phyloP scores from a whole-genome alignment of 2,888 invertebrate genomes.

The Leuctra nigra region DNA sequence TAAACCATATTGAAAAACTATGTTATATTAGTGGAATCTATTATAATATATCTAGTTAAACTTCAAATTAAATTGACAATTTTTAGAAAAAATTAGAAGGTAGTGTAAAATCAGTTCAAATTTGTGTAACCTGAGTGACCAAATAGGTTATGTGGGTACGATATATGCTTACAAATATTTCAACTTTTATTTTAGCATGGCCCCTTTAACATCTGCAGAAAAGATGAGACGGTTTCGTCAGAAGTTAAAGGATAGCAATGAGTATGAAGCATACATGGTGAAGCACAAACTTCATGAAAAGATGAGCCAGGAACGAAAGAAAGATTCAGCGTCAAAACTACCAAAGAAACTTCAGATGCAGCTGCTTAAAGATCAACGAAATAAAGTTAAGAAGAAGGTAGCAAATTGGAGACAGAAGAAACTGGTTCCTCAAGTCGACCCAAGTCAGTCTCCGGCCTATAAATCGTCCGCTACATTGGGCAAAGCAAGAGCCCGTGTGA shows the following conservation, averaged over 20 bases:
- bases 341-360: background rate
- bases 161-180: too few species aligned
- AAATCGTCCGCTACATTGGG: constrained; percentile 1
- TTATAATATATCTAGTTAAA: too few species aligned
- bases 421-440: too few species aligned
- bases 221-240: background rate
- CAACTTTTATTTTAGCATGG: too few species aligned
- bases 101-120: too few species aligned
- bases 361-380: too few species aligned
- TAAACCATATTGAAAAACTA: too few species aligned
- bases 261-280: constrained; percentile 7
- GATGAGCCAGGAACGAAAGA: background rate
- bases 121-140: too few species aligned
- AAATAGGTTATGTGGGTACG: too few species aligned
- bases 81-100: too few species aligned
- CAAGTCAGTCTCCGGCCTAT: background rate
- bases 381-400: background rate
- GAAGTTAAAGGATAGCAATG: background rate
- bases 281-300: background rate
- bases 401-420: background rate
- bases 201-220: background rate
- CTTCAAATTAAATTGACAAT: too few species aligned
- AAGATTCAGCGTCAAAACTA: background rate
- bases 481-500: background rate
- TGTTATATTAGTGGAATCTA: too few species aligned